These are phyloP conservation scores for Willisornis vidua DNA, from an alignment of 2,113 vertebrate species.

Conservation along the genomic window DNA sequence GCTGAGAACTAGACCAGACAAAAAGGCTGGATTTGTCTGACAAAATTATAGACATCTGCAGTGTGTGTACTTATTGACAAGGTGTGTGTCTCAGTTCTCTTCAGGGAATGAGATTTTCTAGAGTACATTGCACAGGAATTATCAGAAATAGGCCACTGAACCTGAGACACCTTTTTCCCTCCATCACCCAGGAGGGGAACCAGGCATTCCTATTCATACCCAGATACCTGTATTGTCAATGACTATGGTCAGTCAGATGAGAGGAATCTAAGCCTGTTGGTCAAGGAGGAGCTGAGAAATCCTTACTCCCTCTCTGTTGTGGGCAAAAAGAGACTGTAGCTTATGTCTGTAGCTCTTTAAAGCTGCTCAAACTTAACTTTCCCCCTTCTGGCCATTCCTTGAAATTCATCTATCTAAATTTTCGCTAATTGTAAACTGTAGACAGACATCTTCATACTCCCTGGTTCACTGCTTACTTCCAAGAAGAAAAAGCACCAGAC, in stretches of 20 bases:
- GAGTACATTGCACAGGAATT: background rate
- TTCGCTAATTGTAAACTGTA: background rate
- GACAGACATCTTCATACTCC: background rate
- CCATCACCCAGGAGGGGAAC: background rate
- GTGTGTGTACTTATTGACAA: background rate
- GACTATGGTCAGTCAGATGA: background rate
- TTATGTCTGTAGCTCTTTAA: background rate
- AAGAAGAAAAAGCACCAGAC: background rate
- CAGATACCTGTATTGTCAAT: background rate
- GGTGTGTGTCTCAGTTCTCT: background rate
- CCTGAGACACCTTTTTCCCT: background rate
- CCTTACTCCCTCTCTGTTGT: background rate
- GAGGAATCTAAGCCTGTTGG: background rate
- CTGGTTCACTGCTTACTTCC: background rate
- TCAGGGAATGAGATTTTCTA: background rate
- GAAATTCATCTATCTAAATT: background rate
- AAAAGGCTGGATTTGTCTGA: background rate
- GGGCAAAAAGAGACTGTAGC: background rate
- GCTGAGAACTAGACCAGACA: background rate
- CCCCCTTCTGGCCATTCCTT: background rate
- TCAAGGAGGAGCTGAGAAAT: background rate
- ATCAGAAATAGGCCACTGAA: background rate
- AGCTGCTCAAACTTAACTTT: background rate
- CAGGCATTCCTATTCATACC: rapidly evolving
- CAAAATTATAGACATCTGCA: background rate